Evolutionary conservation across 1,140 invertebrate genomes (phyloP).

Genomic region (Orius insidiosus): DNA sequence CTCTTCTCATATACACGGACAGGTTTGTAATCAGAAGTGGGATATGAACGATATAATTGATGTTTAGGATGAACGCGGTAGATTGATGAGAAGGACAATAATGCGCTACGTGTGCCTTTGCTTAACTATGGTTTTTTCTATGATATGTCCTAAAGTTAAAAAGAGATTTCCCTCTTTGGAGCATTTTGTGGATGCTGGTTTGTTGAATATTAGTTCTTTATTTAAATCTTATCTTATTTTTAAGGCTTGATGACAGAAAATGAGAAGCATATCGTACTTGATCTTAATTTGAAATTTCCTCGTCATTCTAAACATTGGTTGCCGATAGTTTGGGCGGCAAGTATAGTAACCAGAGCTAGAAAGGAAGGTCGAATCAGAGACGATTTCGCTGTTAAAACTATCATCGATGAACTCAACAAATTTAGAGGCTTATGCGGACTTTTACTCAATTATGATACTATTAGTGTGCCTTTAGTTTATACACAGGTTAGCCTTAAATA

Average conservation of each 20-base stretch:
- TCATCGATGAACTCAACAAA: conserved; percentile 77
- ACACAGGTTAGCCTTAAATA: conserved; percentile 48
- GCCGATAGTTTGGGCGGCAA: conserved; percentile 83
- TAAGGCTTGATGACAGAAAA: conserved; percentile 69
- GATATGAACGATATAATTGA: too few relatives aligned
- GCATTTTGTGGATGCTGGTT: conserved; percentile 66
- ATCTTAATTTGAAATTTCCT: conserved; percentile 65
- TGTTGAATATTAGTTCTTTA: conserved; percentile 1
- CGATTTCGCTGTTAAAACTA: conserved; percentile 80
- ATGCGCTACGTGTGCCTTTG: conserved; percentile 70
- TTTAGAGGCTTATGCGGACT: conserved; percentile 69
- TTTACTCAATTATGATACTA: conserved; percentile 71
- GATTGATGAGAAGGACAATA: conserved; percentile 72
- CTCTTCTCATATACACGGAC: conserved; percentile 50
- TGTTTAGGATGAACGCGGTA: conserved; percentile 57
- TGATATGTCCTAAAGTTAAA: conserved; percentile 75
- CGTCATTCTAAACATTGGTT: conserved; percentile 87
- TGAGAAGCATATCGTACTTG: conserved; percentile 60
- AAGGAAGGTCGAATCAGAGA: conserved; percentile 83
- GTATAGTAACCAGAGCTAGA: conserved; percentile 66
- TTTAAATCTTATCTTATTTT: conserved; percentile 4
- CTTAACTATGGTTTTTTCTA: conserved; percentile 60
- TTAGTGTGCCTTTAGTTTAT: conserved; percentile 83
- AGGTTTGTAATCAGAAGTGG: conserved; percentile 31
- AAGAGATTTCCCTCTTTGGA: conserved; percentile 80